Evolutionary conservation across 1,140 invertebrate species (phyloP).

Genomic region (Neodiprion virginianus): DNA sequence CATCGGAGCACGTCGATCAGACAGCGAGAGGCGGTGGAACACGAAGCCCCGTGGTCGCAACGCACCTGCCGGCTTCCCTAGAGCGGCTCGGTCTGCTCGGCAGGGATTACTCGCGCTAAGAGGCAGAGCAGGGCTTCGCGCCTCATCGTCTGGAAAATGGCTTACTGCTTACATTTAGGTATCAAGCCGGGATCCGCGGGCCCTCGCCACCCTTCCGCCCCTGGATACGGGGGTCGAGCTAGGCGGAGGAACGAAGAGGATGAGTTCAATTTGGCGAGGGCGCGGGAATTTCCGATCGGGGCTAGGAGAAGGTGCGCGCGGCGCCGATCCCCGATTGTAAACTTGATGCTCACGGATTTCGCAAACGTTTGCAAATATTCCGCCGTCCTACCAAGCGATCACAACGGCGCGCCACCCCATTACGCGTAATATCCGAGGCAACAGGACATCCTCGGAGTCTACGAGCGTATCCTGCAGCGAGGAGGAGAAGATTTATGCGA

Average conservation of each 20-base stretch:
- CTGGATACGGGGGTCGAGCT: neutral
- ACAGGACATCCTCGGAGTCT: slow-evolving; percentile 35
- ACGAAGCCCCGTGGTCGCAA: slow-evolving; percentile 51
- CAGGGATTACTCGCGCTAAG: slow-evolving; percentile 59
- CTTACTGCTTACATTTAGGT: slow-evolving; percentile 60
- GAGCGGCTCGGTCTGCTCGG: slow-evolving; percentile 34
- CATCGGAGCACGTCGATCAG: too few species aligned
- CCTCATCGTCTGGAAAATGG: slow-evolving; percentile 65
- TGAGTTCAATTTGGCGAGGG: neutral
- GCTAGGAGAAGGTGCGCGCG: slow-evolving; percentile 1
- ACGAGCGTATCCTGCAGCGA: slow-evolving; percentile 22
- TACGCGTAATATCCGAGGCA: slow-evolving; percentile 48
- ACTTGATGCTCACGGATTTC: slow-evolving; percentile 3
- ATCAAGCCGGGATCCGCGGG: slow-evolving; percentile 7
- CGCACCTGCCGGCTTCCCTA: slow-evolving; percentile 53
- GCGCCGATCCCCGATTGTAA: slow-evolving; percentile 6
- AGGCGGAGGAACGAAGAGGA: slow-evolving; percentile 5
- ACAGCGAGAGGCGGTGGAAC: too few species aligned
- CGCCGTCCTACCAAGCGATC: neutral
- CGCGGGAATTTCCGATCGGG: neutral
- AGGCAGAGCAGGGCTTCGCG: slow-evolving; percentile 59
- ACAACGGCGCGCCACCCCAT: slow-evolving; percentile 30
- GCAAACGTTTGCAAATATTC: neutral
- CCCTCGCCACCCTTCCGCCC: neutral
- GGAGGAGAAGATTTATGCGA: slow-evolving; percentile 51